Conservation (phyloP, 2,113 vertebrate genomes). For the Symphodus melops region DNA sequence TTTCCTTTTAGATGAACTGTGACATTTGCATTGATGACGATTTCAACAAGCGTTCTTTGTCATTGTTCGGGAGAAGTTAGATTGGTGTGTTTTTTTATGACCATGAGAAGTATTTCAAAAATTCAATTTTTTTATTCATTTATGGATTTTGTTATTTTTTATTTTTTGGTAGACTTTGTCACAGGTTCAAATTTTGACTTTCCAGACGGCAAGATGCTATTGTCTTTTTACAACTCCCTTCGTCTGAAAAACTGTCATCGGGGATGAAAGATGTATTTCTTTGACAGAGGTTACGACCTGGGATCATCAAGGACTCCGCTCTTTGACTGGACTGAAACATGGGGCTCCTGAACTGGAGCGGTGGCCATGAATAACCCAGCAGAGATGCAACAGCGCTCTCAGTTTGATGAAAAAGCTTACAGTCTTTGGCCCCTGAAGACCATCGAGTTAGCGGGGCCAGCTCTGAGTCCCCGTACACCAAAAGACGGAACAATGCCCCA, state of each 20-base stretch:
- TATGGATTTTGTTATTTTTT: too few species aligned
- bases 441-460: not conserved
- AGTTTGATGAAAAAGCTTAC: constrained; percentile 19
- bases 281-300: constrained; percentile 34
- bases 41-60: not conserved
- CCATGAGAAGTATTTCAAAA: not conserved
- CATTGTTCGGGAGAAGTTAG: not conserved
- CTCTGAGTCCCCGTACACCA: not conserved
- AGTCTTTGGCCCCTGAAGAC: not conserved
- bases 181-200: not conserved
- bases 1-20: constrained; percentile 31
- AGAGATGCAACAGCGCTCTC: constrained; percentile 24
- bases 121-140: not conserved
- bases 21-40: constrained; percentile 5
- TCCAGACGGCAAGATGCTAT: too few species aligned
- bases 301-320: constrained; percentile 29
- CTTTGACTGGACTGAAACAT: constrained; percentile 13
- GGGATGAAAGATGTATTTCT: constrained; percentile 19
- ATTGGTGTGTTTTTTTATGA: too few species aligned
- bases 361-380: constrained; percentile 13
- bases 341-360: not conserved
- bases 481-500: not conserved
- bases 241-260: constrained; percentile 18
- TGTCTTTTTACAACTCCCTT: constrained; percentile 3
- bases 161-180: too few species aligned